Evolutionary conservation across 1,140 invertebrate species (phyloP), one percentile per base, ranked within the genome.

Genomic region (Holotrichia oblita): DNA sequence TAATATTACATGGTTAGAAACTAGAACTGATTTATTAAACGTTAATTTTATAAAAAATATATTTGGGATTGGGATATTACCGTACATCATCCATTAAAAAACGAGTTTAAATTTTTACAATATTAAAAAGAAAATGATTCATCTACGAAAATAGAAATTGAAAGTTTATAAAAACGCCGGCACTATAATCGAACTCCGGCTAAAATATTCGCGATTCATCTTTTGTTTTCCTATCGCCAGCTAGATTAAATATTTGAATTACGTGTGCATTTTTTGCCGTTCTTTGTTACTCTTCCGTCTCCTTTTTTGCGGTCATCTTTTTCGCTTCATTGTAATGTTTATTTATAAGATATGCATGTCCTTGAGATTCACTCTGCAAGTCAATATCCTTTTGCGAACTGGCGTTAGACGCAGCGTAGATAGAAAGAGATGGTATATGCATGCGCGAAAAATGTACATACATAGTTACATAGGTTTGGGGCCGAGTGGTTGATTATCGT

Each of bases 301-400:
- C 61, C 8, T 20, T 64, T 10, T 20, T 27, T 64, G 44, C 44
- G 44, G n/a, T 48, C n/a, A n/a, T n/a, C 22, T 9, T 9, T 64
- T 20, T 64, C 61, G 61, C 61, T 64, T 20, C 4, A 64, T 64
- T 20, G 61, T 64, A 64, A 64, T 64, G 61, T 64, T 64, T 64
- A 64, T 64, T 64, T 64, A 64, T 64, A 64, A 64, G 61, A 64
- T 64, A 64, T 64, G 61, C 61, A 64, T 64, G 61, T 64, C 61
- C 61, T 64, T 64, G 61, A 64, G 61, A 22, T 41, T 74, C 40
- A 74, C 8, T 22, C 73, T 74, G 34, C 73, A 40, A 44, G 73
- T 40, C 41, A 74, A 74, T 74, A 74, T 74, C 73, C 73, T 74
- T 27, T 44, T 74, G 24, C 73, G 73, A 44, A 74, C 6, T 10